Evolutionary conservation across 2,113 vertebrate species (phyloP).

Genomic region (Blennius ocellaris): DNA sequence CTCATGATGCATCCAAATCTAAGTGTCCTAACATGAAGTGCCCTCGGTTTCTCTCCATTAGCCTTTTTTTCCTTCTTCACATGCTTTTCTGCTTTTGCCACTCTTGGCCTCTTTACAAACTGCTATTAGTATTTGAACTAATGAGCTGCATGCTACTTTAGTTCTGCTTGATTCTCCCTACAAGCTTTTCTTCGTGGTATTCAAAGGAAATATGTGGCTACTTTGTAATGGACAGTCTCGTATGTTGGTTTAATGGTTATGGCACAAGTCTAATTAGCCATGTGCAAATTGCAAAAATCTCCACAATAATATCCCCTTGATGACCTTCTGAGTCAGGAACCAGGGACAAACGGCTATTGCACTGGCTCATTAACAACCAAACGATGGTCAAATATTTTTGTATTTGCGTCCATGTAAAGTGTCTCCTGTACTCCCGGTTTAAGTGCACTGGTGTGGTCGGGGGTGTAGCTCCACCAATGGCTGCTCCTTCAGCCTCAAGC

Average conservation of each 20-base stretch:
- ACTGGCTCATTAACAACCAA: slow-evolving; percentile 45
- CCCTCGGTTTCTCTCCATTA: no score
- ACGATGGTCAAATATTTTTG: slow-evolving; percentile 7
- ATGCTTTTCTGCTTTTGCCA: background rate
- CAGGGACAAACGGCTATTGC: slow-evolving; percentile 14
- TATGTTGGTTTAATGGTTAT: slow-evolving; percentile 31
- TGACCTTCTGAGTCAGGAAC: slow-evolving; percentile 27
- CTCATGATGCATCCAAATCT: no score
- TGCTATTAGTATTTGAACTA: slow-evolving; percentile 19
- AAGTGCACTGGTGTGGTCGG: background rate
- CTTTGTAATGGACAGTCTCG: background rate
- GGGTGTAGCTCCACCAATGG: background rate
- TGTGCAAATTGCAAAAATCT: slow-evolving; percentile 30
- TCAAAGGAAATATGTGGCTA: slow-evolving; percentile 3
- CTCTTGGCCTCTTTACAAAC: slow-evolving; percentile 10
- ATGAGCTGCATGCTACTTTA: slow-evolving; percentile 32
- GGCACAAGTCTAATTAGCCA: slow-evolving; percentile 37
- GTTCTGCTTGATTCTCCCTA: slow-evolving; percentile 2
- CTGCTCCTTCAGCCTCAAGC: background rate
- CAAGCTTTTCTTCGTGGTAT: slow-evolving; percentile 14
- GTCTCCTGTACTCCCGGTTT: background rate
- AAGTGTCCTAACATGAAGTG: no score
- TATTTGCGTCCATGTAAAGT: slow-evolving; percentile 14
- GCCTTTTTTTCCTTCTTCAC: no score
- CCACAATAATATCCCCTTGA: slow-evolving; percentile 25